Base-by-base conservation (phyloP, 2,888 invertebrate genomes). In the Agrypnus murinus region DNA sequence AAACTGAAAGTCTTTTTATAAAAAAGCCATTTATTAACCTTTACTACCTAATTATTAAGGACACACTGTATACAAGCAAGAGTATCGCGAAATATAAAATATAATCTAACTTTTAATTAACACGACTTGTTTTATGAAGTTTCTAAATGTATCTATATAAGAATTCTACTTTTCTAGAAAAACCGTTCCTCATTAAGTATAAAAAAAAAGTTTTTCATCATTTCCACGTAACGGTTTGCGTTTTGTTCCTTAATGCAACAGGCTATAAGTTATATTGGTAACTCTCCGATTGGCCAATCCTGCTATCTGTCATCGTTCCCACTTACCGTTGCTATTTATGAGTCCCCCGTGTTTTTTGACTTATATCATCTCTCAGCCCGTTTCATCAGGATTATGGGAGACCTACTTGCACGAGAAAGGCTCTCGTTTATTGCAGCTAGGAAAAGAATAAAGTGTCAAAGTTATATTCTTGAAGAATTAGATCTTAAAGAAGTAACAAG, bases 371-470 rank as follows among this genome's bases (percentile, higher is more conserved):
- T 50, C 60, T 40, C 48, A 19, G 67, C 34, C 25, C 67, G 48
- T 48, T 60, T 62, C 67, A 60, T 67, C 67, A 62, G 46, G 57
- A 65, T 65, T 65, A 67, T 67, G 66, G 25, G 59, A 65, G 45
- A 50, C 45, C 36, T 46, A 14, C 58, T 65, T 63, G 50, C 40
- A 59, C 25, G 50, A 46, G 59, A 46, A 62, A 14, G 48, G 25
- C 25, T 25, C 63, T 32, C 50, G 48, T 64, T 64, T 64, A 64
- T 64, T 64, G 50, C 63, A 64, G 50, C 50, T 34, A 32, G 40
- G 50, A 25, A 64, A 62, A 36, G 63, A 50, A 64, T 64, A 64
- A 64, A 64, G 50, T 64, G 50, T 43, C 63, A 25, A 64, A 64
- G 36, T 64, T 64, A 64, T 64, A 64, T 64, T 64, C 38, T 19